Evolutionary conservation across 2,888 invertebrate species (phyloP), one percentile per base, ranked within the genome.

Genomic region (Magallana nippona): DNA sequence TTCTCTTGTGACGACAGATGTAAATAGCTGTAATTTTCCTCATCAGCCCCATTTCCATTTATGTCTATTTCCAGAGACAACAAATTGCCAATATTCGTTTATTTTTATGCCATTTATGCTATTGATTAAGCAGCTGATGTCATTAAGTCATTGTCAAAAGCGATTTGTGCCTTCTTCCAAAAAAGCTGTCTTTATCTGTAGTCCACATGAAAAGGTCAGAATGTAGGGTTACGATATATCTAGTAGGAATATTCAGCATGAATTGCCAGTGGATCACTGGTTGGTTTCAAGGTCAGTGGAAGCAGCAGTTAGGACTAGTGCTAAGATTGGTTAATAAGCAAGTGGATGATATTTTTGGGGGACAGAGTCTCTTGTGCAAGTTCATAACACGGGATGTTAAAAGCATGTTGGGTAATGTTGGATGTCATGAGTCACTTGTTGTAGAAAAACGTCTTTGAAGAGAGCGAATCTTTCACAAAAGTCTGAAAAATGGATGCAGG

Each of bases 261-360:
- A 63, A 63, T 63, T 63, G 63, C 63, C 63, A 63, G 10, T 63
- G 27, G 22, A 27, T 63, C 22, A 63, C 63, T 63, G 10, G 63
- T 22, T 63, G 19, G 63, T 63, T 63, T 63, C 63, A 63, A 63
- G 22, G 63, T 63, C 63, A 63, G 63, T 22, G 10, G 27, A 11
- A 62, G 22, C 44, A 44, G 8, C 44, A 44, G 44, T 44, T 44
- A 44, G 44, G 44, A 44, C 44, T 44, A 44, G 44, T 44, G 44
- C 44, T 44, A 44, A 44, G 44, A 44, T 44, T 44, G 44, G 44
- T 44, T 44, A 44, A 44, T 44, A 44, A 44, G 44, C 44, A 44
- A 44, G 44, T 5, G 8, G 44, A 44, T 44, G 44, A 44, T n/a
- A n/a, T n/a, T 44, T 44, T 44, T 44, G 3, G 5, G 44, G 44